Evolutionary conservation across 1,140 invertebrate species (phyloP).

Genomic region (Papilio aristodemus): DNA sequence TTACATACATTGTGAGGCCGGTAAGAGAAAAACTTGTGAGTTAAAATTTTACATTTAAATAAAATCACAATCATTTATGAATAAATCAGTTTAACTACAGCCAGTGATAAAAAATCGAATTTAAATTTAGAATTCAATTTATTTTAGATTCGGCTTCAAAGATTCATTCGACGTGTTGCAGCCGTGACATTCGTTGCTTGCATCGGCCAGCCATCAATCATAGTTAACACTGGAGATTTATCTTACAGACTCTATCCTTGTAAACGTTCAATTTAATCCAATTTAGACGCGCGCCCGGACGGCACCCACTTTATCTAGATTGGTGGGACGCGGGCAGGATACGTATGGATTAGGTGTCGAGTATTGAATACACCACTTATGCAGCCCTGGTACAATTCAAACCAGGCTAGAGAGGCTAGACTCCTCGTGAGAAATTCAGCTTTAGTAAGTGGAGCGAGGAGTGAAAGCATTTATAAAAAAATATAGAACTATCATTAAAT

Average conservation of each 20-base stretch:
- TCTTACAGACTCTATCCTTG: conserved; percentile 48
- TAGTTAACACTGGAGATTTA: conserved; percentile 50
- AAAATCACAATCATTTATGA: too few species aligned
- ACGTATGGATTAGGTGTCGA: conserved; percentile 48
- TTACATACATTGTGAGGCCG: too few species aligned
- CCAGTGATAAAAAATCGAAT: too few species aligned
- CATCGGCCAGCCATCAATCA: conserved; percentile 51
- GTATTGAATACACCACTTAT: conserved; percentile 29
- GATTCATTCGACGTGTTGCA: background rate
- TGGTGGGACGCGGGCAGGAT: conserved; percentile 48
- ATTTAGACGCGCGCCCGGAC: conserved; percentile 48
- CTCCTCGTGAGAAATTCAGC: too few species aligned
- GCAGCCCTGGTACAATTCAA: background rate
- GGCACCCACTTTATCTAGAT: conserved; percentile 54
- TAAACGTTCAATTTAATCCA: conserved; percentile 62
- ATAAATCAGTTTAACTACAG: too few species aligned
- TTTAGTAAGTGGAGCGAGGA: too few species aligned
- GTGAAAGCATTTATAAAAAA: too few species aligned
- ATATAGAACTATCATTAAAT: too few species aligned
- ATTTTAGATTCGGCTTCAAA: background rate
- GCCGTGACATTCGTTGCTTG: conserved; percentile 32
- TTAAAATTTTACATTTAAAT: too few species aligned
- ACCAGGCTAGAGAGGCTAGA: too few species aligned
- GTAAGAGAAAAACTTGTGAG: too few species aligned
- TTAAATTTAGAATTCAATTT: background rate